phyloP scores from a whole-genome alignment of 2,797 vertebrate genomes.

The Aythya fuligula region DNA sequence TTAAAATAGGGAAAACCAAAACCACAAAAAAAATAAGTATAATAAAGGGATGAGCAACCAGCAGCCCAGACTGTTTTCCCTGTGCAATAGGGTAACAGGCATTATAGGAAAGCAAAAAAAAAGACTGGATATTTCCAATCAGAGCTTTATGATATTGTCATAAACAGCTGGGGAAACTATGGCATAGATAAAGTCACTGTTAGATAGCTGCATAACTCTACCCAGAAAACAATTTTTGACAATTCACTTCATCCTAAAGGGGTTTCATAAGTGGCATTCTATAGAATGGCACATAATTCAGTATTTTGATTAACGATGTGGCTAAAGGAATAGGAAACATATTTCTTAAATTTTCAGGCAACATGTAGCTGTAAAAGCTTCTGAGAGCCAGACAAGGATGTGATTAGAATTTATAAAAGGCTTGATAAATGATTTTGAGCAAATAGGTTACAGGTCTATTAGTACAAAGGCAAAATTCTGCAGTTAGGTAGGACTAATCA shows the following conservation, averaged over 20 bases:
- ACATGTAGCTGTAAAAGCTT: neutral
- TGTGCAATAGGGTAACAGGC: neutral
- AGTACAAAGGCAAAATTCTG: neutral
- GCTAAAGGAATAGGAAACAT: neutral
- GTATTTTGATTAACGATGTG: conserved; percentile 5
- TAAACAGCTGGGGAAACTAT: neutral
- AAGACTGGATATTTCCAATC: neutral
- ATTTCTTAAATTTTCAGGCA: neutral
- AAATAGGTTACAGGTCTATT: neutral
- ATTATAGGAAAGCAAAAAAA: neutral
- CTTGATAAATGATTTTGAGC: neutral
- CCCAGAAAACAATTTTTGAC: neutral
- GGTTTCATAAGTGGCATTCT: neutral
- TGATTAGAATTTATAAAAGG: neutral
- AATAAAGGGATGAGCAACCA: neutral
- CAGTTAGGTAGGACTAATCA: neutral
- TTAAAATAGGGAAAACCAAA: neutral
- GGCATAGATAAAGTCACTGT: neutral
- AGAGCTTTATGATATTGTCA: neutral
- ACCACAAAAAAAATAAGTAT: neutral
- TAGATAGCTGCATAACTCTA: neutral
- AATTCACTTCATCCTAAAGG: neutral
- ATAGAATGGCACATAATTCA: neutral
- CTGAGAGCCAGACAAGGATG: neutral
- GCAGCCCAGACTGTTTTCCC: neutral